phyloP scores from a whole-genome alignment of 2,797 vertebrate species.

The Heliangelus exortis region DNA sequence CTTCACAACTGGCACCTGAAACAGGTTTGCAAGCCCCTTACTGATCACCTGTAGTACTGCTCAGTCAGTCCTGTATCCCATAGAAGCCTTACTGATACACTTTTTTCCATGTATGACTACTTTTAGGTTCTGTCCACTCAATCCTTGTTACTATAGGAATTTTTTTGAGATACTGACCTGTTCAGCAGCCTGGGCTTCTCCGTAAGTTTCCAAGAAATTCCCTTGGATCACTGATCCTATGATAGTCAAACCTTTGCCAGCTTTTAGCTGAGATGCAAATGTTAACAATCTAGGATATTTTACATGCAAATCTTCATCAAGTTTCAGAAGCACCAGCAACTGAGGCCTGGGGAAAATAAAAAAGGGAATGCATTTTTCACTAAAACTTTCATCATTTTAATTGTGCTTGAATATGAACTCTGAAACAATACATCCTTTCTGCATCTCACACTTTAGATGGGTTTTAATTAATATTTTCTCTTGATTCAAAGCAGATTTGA shows the following conservation, averaged over 20 bases:
- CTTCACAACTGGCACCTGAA: background rate
- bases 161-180: slow-evolving; percentile 80
- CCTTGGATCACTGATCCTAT: slow-evolving; percentile 95
- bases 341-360: slow-evolving; percentile 84
- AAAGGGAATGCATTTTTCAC: background rate
- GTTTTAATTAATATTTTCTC: background rate
- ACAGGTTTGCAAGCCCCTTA: background rate
- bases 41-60: background rate
- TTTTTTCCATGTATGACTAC: background rate
- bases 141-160: background rate
- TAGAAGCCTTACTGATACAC: background rate
- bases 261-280: slow-evolving; percentile 96
- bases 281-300: slow-evolving; percentile 96
- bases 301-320: slow-evolving; percentile 96
- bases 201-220: slow-evolving; percentile 94
- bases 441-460: background rate
- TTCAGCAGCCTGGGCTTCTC: slow-evolving; percentile 95
- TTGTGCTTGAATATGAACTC: background rate
- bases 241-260: slow-evolving; percentile 96
- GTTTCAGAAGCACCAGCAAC: slow-evolving; percentile 92
- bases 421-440: background rate
- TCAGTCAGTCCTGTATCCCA: background rate
- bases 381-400: background rate
- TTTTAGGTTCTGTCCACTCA: background rate
- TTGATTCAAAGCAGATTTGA: background rate